Conservation (phyloP, 2,888 invertebrate species). For the Lypha dubia region DNA sequence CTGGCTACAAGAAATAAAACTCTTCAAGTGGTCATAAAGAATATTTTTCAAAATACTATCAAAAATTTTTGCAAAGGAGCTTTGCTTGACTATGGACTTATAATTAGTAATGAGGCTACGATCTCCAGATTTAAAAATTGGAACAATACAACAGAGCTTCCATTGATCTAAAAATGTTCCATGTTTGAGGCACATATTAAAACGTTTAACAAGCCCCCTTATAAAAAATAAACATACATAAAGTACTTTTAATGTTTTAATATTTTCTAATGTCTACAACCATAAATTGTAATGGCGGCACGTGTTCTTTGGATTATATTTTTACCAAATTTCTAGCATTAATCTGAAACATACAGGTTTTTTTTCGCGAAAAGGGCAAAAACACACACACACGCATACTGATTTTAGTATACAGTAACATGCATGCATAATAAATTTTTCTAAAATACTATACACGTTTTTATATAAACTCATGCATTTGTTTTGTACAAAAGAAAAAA, state of each 20-base stretch:
- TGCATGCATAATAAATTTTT: constrained; percentile 14
- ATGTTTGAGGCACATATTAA: no score
- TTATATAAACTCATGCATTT: background rate
- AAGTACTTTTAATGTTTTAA: background rate
- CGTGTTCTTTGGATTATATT: constrained; percentile 22
- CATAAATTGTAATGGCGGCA: constrained; percentile 22
- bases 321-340: constrained; percentile 27
- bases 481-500: background rate
- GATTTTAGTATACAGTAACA: background rate
- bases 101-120: no score
- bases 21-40: no score
- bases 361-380: background rate
- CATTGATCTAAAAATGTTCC: no score
- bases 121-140: no score
- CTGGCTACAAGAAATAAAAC: no score
- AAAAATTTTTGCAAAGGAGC: no score
- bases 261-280: background rate
- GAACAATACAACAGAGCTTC: no score
- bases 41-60: no score
- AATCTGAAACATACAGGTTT: constrained; percentile 37
- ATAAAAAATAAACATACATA: no score
- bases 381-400: background rate
- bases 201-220: no score
- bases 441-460: constrained; percentile 8
- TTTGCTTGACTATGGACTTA: no score